Conservation (phyloP, 2,797 vertebrate species). For the Pogonophryne albipinna region DNA sequence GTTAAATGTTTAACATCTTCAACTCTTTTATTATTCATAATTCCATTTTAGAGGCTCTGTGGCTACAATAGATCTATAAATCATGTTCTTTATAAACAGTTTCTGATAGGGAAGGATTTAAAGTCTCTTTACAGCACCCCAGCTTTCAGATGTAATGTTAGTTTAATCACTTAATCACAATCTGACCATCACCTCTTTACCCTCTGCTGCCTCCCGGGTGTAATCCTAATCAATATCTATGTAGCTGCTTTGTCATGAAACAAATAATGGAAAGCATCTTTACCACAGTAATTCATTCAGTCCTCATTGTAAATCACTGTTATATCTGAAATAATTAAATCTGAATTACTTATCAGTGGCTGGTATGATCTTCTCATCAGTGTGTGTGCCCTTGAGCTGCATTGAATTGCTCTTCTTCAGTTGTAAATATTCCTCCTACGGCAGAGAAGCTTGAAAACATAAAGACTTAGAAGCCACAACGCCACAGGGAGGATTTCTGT, state of each 20-base stretch:
- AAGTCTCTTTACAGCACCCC: not conserved
- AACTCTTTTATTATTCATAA: constrained; percentile 4
- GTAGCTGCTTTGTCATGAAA: not conserved
- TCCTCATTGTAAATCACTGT: not conserved
- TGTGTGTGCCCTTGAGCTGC: not conserved
- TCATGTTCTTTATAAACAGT: constrained; percentile 1
- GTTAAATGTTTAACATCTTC: constrained; percentile 10
- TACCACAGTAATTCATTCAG: not conserved
- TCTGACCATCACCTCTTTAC: not conserved
- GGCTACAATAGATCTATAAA: not conserved
- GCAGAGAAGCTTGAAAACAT: constrained; percentile 2
- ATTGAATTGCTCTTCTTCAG: not conserved
- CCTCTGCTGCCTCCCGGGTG: not conserved
- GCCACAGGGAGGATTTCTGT: constrained; percentile 8
- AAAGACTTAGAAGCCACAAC: not conserved
- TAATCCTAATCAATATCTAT: not conserved
- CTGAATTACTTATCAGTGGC: not conserved
- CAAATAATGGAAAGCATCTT: not conserved
- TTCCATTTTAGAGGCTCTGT: not conserved
- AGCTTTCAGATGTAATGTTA: not conserved
- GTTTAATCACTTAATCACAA: constrained; percentile 2
- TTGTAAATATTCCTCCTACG: not conserved
- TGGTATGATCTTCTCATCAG: not conserved
- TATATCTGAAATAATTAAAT: not conserved
- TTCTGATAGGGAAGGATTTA: not conserved